Percentiles rank a stretch among this genome's conserved stretches.
Evolutionary conservation across 2,888 invertebrate genomes (phyloP).

Genomic region (Cryptosula pallasiana): DNA sequence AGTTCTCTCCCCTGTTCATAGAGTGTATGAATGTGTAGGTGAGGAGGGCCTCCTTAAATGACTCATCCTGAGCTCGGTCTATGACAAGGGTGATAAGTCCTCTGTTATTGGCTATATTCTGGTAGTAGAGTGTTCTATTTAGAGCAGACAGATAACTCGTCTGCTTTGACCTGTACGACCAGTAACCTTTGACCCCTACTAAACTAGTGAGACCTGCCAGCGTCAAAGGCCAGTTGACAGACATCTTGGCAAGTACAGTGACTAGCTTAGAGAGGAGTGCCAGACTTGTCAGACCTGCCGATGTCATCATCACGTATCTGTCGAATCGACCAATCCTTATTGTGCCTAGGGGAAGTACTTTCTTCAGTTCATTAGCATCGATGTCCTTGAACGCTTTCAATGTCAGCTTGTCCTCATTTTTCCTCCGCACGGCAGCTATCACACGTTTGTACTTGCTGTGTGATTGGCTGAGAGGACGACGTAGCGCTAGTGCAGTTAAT

Average conservation of each 20-base stretch:
- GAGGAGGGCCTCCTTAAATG: constrained; percentile 47
- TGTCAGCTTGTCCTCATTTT: constrained; percentile 47
- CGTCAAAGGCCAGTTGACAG: constrained; percentile 39
- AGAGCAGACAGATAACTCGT: constrained; percentile 43
- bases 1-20: constrained; percentile 32
- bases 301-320: constrained; percentile 35
- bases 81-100: constrained; percentile 46
- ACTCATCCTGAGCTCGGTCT: constrained; percentile 50
- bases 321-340: constrained; percentile 40
- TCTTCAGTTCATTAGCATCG: constrained; percentile 42
- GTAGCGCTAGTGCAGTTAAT: constrained; percentile 27
- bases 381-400: constrained; percentile 51
- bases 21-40: constrained; percentile 45
- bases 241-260: constrained; percentile 35
- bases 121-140: constrained; percentile 44
- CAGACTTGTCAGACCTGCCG: constrained; percentile 33
- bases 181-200: constrained; percentile 36
- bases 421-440: constrained; percentile 46
- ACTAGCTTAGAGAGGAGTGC: constrained; percentile 43
- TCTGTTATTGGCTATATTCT: constrained; percentile 49
- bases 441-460: constrained; percentile 47
- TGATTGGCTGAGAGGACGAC: constrained; percentile 31
- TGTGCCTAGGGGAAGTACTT: constrained; percentile 46
- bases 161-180: constrained; percentile 39
- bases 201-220: constrained; percentile 37